Evolutionary conservation across 2,797 vertebrate species (phyloP).

Genomic region (Sciurus vulgaris): DNA sequence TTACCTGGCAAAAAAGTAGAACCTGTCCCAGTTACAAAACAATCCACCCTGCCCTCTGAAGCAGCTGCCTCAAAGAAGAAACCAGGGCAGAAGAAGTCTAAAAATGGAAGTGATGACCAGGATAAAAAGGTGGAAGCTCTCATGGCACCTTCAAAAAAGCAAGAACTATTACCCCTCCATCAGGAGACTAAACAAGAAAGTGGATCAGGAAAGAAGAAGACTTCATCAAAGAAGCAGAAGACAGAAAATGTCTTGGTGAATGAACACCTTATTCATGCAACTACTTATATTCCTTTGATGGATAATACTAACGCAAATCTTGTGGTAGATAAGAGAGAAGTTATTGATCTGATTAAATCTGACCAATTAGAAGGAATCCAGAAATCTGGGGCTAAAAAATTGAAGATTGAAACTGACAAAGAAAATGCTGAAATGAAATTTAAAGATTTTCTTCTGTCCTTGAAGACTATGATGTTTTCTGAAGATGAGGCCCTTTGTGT

Average conservation of each 20-base stretch:
- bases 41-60: slow-evolving; percentile 91
- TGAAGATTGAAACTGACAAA: slow-evolving; percentile 95
- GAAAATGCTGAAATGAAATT: slow-evolving; percentile 97
- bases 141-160: slow-evolving; percentile 91
- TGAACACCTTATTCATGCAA: slow-evolving; percentile 91
- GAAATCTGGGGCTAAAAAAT: slow-evolving; percentile 94
- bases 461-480: slow-evolving; percentile 94
- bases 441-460: slow-evolving; percentile 94
- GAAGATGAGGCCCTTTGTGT: slow-evolving; percentile 94
- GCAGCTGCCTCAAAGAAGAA: slow-evolving; percentile 92
- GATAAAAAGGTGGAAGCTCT: slow-evolving; percentile 92
- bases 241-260: slow-evolving; percentile 92
- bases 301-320: slow-evolving; percentile 89
- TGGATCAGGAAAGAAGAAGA: slow-evolving; percentile 92
- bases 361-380: slow-evolving; percentile 88
- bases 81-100: slow-evolving; percentile 95
- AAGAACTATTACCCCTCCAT: slow-evolving; percentile 88
- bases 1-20: slow-evolving; percentile 90
- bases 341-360: slow-evolving; percentile 84
- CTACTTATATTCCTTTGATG: slow-evolving; percentile 90
- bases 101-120: slow-evolving; percentile 93
- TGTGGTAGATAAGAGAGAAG: slow-evolving; percentile 91
- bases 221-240: slow-evolving; percentile 95
- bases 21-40: slow-evolving; percentile 91
- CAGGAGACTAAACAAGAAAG: slow-evolving; percentile 93